Conservation (phyloP, 2,888 invertebrate genomes). For the Ramazzottius varieornatus region DNA sequence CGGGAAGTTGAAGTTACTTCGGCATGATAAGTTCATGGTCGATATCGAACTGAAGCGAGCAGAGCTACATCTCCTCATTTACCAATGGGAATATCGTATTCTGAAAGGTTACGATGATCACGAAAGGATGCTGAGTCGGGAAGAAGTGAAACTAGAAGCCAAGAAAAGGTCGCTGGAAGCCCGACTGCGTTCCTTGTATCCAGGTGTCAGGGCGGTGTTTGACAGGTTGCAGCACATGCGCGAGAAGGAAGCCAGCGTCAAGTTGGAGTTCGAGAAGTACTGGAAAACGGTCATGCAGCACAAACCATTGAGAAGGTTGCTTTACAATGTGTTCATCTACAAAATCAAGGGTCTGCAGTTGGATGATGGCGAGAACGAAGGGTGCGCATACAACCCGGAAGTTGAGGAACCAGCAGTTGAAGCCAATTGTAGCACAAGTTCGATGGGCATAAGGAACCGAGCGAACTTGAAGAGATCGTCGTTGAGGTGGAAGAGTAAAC, state of each 20-base stretch:
- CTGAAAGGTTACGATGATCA: neutral
- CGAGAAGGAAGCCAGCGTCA: neutral
- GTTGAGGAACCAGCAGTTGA: neutral
- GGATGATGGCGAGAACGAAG: neutral
- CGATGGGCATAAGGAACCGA: neutral
- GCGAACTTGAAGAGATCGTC: neutral
- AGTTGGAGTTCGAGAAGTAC: neutral
- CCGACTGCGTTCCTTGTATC: neutral
- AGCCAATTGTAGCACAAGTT: neutral
- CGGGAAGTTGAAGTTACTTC: neutral
- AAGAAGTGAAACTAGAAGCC: neutral
- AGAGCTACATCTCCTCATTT: neutral
- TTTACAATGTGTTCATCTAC: neutral
- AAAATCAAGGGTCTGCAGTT: neutral
- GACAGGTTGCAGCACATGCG: neutral
- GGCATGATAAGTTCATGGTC: neutral
- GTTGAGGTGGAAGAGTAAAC: no score
- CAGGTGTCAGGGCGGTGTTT: neutral
- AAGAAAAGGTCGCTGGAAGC: neutral
- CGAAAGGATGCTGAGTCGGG: neutral
- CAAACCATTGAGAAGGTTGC: neutral
- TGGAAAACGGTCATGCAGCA: neutral
- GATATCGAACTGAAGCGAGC: constrained; percentile 1
- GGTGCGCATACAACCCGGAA: neutral
- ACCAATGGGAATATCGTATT: neutral